Evolutionary conservation across 2,888 invertebrate genomes (phyloP).

Genomic region (Eristalis arbustorum): DNA sequence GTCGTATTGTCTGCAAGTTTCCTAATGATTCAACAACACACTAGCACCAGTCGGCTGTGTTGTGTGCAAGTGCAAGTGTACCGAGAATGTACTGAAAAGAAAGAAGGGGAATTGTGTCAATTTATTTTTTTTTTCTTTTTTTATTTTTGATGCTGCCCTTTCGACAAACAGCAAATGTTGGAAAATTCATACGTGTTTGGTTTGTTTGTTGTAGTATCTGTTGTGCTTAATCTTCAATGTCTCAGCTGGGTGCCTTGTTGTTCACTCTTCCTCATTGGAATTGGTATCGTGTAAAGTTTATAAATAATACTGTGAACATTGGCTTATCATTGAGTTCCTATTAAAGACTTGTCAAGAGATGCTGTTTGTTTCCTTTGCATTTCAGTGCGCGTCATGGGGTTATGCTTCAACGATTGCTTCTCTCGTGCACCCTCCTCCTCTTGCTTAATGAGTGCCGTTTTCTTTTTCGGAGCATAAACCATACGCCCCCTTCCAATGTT

Average conservation of each 20-base stretch:
- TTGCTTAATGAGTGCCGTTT: not conserved
- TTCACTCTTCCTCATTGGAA: no score
- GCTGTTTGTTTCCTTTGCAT: not conserved
- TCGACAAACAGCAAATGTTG: not conserved
- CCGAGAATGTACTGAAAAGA: conserved; percentile 45
- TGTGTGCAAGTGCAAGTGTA: conserved; percentile 45
- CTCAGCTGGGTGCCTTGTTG: no score
- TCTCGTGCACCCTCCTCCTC: not conserved
- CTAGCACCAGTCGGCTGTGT: not conserved
- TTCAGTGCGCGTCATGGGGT: not conserved
- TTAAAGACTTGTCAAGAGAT: not conserved
- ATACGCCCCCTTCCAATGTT: not conserved
- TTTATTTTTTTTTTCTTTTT: not conserved
- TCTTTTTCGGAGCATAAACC: not conserved
- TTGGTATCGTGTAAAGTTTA: no score
- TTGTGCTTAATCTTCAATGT: not conserved
- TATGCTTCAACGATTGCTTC: not conserved
- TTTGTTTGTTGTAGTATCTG: not conserved
- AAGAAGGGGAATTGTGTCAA: conserved; percentile 33
- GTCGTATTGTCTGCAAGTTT: conserved; percentile 2
- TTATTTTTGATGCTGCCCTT: not conserved
- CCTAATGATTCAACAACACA: conserved; percentile 24
- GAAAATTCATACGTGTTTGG: not conserved
- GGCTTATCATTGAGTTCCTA: not conserved
- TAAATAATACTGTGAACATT: no score